A percentile compares a stretch with the other conserved stretches of the same genome.
Evolutionary conservation across 1,140 invertebrate species (phyloP).

Genomic region (Parapsyche elsis): DNA sequence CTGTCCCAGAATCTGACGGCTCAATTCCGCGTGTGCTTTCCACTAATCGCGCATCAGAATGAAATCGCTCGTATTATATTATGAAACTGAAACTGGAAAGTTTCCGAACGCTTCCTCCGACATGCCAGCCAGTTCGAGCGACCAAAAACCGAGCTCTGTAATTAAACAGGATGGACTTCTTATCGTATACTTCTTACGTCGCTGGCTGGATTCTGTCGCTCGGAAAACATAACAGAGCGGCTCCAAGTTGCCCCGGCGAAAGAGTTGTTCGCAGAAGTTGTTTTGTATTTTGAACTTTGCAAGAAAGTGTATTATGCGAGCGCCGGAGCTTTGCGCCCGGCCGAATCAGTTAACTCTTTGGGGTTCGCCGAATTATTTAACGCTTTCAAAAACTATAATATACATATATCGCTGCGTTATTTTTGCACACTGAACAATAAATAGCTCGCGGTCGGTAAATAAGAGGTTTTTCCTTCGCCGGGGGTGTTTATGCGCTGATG

Average conservation of each 20-base stretch:
- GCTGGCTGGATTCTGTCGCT: constrained; percentile 39
- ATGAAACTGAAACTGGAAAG: too few species aligned
- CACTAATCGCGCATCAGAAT: too few species aligned
- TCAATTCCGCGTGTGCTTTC: too few species aligned
- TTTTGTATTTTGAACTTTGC: constrained; percentile 37
- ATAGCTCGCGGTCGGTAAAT: constrained; percentile 19
- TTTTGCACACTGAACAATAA: constrained; percentile 17
- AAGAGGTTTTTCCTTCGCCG: constrained; percentile 15
- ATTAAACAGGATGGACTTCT: constrained; percentile 46
- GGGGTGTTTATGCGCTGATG: constrained; percentile 20
- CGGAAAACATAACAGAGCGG: constrained; percentile 39
- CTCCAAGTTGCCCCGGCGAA: constrained; percentile 1
- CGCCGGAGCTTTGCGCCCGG: not conserved
- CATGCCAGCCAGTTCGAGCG: not conserved
- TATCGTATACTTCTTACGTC: constrained; percentile 32
- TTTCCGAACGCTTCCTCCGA: too few species aligned
- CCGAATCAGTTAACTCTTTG: not conserved
- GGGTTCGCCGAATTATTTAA: not conserved
- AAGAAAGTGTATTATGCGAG: constrained; percentile 29
- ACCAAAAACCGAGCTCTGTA: constrained; percentile 45
- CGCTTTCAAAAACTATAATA: not conserved
- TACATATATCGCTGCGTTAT: not conserved
- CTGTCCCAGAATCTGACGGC: not conserved
- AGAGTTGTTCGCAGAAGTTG: constrained; percentile 39
- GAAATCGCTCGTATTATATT: too few species aligned